Evolutionary conservation across 2,797 vertebrate species (phyloP), one percentile per base, ranked within the genome.

Genomic region (Rallus crepitans): DNA sequence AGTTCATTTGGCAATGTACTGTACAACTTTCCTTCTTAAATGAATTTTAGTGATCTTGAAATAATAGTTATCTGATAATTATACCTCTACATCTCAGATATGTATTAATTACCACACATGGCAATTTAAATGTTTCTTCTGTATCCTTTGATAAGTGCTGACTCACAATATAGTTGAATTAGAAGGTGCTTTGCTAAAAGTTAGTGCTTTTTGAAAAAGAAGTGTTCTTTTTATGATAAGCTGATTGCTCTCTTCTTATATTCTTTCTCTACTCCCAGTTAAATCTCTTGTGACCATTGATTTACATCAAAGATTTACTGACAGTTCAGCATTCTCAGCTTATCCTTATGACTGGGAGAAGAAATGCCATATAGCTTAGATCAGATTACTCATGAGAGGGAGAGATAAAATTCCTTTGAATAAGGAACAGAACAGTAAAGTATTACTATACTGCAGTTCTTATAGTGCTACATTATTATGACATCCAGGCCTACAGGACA

Each of bases 301-400:
- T 97, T 95, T 97, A 94, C 84, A 97, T 94, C 64, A 97, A 97
- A 97, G 90, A 88, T 96, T 91, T 97, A 48, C 76, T 96, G 96
- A 89, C 82, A 91, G 73, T 90, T 97, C 85, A 94, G 47, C 78
- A 88, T 95, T 97, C 90, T 97, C 42, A 88, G 37, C n/a, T 92
- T 94, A 82, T 92, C 77, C 52, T 94, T 95, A 84, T 53, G 68
- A 92, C 47, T 94, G n/a, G 39, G 72, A 96, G 57, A 97, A 88
- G 53, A 96, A 96, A 96, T 96, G 71, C 64, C 71, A 65, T 66
- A 48, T 94, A 97, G 53, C 63, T 96, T 94, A 94, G 81, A 93
- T 96, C 76, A 92, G 66, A 96, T 97, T 97, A 97, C 84, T 96
- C 37, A 61, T 86, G 78, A 93, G 66, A 96, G 37, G 65, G 60